phyloP scores from a whole-genome alignment of 2,888 invertebrate species.

The Acleris emargana region DNA sequence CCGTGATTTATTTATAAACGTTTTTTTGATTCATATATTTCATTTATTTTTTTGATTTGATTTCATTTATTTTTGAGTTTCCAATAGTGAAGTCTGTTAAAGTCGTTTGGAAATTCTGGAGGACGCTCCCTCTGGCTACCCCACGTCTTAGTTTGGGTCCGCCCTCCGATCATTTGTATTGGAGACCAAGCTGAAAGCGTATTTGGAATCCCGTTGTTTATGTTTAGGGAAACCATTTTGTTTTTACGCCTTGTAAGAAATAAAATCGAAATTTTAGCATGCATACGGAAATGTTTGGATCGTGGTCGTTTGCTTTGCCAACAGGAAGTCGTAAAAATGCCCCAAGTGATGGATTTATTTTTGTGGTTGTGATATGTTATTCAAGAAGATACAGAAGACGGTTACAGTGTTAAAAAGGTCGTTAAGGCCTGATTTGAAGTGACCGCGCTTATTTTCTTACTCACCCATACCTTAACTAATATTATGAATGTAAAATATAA shows the following conservation, averaged over 20 bases:
- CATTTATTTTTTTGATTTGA: too few species aligned
- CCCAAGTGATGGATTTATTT: conserved; percentile 23
- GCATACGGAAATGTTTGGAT: conserved; percentile 23
- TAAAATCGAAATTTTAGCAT: conserved; percentile 35
- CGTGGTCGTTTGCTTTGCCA: conserved; percentile 18
- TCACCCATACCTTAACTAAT: too few species aligned
- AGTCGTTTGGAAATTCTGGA: not conserved
- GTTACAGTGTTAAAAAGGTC: too few species aligned
- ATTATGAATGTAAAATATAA: too few species aligned
- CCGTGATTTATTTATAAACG: too few species aligned
- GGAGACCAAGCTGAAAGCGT: conserved; percentile 6
- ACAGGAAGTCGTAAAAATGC: conserved; percentile 37
- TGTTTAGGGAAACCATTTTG: conserved; percentile 15
- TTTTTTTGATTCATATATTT: too few species aligned
- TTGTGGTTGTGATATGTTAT: conserved; percentile 1
- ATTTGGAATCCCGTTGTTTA: conserved; percentile 13
- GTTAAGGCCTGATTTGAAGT: too few species aligned
- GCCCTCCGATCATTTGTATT: conserved; percentile 1
- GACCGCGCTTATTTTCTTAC: too few species aligned
- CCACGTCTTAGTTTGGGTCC: conserved; percentile 6
- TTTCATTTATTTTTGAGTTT: conserved; percentile 4
- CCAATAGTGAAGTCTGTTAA: conserved; percentile 7
- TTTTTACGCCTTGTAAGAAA: conserved; percentile 22
- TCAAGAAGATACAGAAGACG: too few species aligned
- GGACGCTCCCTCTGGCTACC: conserved; percentile 12